phyloP scores from a whole-genome alignment of 2,797 vertebrate genomes.

The Chaetophractus vellerosus region DNA sequence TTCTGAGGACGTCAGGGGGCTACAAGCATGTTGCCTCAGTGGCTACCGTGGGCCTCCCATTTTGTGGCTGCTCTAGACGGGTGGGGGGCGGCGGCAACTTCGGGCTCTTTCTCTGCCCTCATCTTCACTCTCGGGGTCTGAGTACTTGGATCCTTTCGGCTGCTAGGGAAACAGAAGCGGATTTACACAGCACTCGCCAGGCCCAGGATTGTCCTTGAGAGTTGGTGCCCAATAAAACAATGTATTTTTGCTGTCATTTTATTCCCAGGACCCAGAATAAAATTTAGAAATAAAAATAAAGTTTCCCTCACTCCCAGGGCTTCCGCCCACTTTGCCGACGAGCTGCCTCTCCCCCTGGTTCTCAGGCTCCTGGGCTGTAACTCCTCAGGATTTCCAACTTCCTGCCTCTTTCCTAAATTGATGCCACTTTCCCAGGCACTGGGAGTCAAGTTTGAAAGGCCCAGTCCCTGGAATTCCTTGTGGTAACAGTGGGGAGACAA shows the following conservation, averaged over 20 bases:
- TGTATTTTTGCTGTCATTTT: conserved; percentile 68
- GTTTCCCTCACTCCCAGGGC: conserved; percentile 44
- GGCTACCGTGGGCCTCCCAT: neutral
- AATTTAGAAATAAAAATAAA: conserved; percentile 80
- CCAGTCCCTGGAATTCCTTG: conserved; percentile 85
- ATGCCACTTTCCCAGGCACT: conserved; percentile 85
- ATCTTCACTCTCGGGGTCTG: conserved; percentile 3
- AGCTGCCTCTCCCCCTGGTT: conserved; percentile 70
- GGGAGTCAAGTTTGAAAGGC: conserved; percentile 82
- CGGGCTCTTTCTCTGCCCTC: neutral
- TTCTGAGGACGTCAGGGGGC: neutral
- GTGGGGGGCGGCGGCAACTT: neutral
- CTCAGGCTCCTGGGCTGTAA: conserved; percentile 77
- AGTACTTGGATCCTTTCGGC: conserved; percentile 6
- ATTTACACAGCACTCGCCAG: conserved; percentile 21
- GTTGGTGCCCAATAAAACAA: conserved; percentile 70
- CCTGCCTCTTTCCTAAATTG: conserved; percentile 77
- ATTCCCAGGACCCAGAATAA: conserved; percentile 72
- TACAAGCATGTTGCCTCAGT: neutral
- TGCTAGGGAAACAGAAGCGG: neutral
- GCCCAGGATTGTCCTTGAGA: conserved; percentile 30
- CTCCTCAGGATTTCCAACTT: conserved; percentile 84
- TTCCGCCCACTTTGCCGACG: conserved; percentile 7
- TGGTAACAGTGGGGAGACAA: conserved; percentile 85
- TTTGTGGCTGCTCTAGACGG: neutral